A percentile compares a stretch with the other conserved stretches of the same genome.
These are phyloP conservation scores for Aphaenogaster rudis DNA, from an alignment of 1,140 invertebrate genomes.

Conservation along the genomic window DNA sequence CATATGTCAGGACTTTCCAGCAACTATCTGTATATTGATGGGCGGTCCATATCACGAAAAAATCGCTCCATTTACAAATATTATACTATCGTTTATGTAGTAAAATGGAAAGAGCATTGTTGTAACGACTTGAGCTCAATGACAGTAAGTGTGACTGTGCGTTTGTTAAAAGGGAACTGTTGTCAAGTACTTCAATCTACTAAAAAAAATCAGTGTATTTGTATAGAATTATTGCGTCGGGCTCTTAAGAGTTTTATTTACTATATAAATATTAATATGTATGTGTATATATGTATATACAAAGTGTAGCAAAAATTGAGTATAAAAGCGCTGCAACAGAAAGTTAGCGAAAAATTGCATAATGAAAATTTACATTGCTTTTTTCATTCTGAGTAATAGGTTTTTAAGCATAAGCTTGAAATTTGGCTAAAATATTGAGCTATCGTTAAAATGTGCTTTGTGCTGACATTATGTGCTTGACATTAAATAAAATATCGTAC, in stretches of 20 bases:
- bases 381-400: not conserved
- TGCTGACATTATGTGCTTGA: not conserved
- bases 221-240: conserved; percentile 78
- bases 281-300: conserved; percentile 35
- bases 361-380: not conserved
- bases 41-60: conserved; percentile 57
- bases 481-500: not conserved
- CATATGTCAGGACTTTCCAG: conserved; percentile 55
- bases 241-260: conserved; percentile 77
- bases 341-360: conserved; percentile 1
- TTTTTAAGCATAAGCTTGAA: not conserved
- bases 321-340: conserved; percentile 16
- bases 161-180: conserved; percentile 77
- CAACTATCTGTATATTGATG: conserved; percentile 45
- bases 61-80: conserved; percentile 36
- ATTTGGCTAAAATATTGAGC: not conserved
- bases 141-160: conserved; percentile 81
- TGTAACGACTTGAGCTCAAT: conserved; percentile 84
- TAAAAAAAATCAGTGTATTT: conserved; percentile 78
- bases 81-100: conserved; percentile 60
- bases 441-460: not conserved
- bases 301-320: conserved; percentile 5
- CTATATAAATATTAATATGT: conserved; percentile 45
- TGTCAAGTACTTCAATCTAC: conserved; percentile 77
- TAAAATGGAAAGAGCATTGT: conserved; percentile 64